Conservation (phyloP, 2,888 invertebrate genomes). For the Orchesellides sinensis region DNA sequence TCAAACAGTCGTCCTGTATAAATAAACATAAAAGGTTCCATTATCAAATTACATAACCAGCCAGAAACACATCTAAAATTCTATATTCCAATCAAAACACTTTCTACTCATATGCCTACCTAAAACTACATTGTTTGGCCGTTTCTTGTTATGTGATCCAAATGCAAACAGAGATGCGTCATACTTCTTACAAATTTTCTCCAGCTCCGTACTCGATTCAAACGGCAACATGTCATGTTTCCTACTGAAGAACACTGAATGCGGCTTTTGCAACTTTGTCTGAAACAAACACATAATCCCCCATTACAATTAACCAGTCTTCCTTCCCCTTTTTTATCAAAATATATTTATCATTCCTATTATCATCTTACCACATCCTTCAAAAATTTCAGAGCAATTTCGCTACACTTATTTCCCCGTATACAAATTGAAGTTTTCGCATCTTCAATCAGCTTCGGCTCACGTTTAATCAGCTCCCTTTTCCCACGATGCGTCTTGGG, state of each 20-base stretch:
- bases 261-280: conserved; percentile 90
- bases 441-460: conserved; percentile 93
- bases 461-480: conserved; percentile 86
- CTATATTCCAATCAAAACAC: neutral
- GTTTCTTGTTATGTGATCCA: conserved; percentile 95
- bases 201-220: conserved; percentile 91
- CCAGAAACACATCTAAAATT: neutral
- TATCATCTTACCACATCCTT: conserved; percentile 89
- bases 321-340: neutral
- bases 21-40: conserved; percentile 38
- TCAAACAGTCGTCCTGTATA: conserved; percentile 87
- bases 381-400: conserved; percentile 83
- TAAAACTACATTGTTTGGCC: conserved; percentile 93
- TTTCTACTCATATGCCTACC: conserved; percentile 80
- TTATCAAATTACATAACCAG: neutral
- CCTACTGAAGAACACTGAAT: conserved; percentile 85
- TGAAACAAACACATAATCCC: conserved; percentile 74
- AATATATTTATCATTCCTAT: neutral
- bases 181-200: conserved; percentile 85
- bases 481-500: conserved; percentile 93
- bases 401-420: conserved; percentile 89
- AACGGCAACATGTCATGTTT: conserved; percentile 96
- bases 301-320: too few species aligned
- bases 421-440: conserved; percentile 90
- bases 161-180: conserved; percentile 94